Evolutionary conservation across 1,140 invertebrate species (phyloP), one percentile per base, ranked within the genome.

Genomic region (Apis cerana): DNA sequence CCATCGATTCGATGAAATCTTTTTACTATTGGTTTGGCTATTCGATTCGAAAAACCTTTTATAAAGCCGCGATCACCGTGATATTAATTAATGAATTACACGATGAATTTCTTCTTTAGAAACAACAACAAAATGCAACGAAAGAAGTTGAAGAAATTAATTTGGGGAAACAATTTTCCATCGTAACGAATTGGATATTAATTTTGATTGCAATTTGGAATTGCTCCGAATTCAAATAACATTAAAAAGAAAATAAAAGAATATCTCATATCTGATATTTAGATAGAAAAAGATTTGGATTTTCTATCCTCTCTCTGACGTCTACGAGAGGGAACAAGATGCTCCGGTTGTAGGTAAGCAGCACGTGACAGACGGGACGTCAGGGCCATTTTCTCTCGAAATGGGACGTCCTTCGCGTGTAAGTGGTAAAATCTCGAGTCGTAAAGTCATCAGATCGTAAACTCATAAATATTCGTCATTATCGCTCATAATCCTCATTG

Each of bases 381-480:
- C 69, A 50, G 48, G 56, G 21, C 62, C 15, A 10, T 33, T 67
- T 33, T 43, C 23, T 61, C 12, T n/a, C 12, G 13, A 74, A 68
- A 62, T 8, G 56, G 75, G 59, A 59, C 58, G 21, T 87, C 85
- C 86, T 86, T 87, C 82, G 76, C 78, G 74, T 65, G 79, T 23
- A 88, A 21, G 12, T n/a, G 62, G 82, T 86, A 77, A 80, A 80
- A 78, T 67, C 33, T 43, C 58, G 21, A 56, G 48, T 85, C 75
- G 33, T 89, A 89, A 90, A 90, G 15, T 84, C 84, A 83, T 89
- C 77, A 85, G 79, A 78, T 90, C 80, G 79, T 89, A 91, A 90
- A 90, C 77, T 86, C 85, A 85, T 90, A 90, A 91, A 91, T 91
- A 91, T 87, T 88, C 74, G 82, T 90, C 89, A 91, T 91, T 76